phyloP scores from a whole-genome alignment of 2,113 vertebrate species.

The Amazona vittata region DNA sequence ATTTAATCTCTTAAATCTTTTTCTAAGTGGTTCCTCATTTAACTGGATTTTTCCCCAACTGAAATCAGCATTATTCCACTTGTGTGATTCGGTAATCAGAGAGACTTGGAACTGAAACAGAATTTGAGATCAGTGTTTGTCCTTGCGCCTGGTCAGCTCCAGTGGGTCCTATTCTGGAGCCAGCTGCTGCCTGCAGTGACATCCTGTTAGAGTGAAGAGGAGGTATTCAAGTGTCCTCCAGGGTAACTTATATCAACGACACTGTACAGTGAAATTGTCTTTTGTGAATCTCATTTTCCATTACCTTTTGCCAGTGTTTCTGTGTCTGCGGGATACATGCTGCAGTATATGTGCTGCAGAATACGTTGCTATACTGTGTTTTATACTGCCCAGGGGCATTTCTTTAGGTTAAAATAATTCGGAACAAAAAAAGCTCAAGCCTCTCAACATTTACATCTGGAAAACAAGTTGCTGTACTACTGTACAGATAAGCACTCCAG shows the following conservation, averaged over 20 bases:
- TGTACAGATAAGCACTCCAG: background rate
- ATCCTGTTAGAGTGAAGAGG: background rate
- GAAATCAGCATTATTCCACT: background rate
- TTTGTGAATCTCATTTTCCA: background rate
- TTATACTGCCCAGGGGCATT: background rate
- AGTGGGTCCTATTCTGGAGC: background rate
- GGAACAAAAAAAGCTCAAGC: background rate
- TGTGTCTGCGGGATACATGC: background rate
- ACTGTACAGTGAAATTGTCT: background rate
- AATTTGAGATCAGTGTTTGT: background rate
- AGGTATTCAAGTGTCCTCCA: background rate
- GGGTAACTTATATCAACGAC: background rate
- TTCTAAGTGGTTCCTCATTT: background rate
- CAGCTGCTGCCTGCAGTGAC: background rate
- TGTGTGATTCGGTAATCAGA: background rate
- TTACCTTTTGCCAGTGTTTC: background rate
- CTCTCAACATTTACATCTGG: background rate
- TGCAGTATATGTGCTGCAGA: background rate
- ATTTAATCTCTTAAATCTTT: background rate
- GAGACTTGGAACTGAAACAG: background rate
- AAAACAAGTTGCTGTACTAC: background rate
- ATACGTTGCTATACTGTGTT: accelerated
- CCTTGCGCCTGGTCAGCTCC: background rate
- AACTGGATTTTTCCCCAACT: background rate
- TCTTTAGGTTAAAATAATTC: background rate